A percentile compares a stretch with the other conserved stretches of the same genome.
phyloP scores from a whole-genome alignment of 2,888 invertebrate species.

The Pycnomerus fuliginosus region DNA sequence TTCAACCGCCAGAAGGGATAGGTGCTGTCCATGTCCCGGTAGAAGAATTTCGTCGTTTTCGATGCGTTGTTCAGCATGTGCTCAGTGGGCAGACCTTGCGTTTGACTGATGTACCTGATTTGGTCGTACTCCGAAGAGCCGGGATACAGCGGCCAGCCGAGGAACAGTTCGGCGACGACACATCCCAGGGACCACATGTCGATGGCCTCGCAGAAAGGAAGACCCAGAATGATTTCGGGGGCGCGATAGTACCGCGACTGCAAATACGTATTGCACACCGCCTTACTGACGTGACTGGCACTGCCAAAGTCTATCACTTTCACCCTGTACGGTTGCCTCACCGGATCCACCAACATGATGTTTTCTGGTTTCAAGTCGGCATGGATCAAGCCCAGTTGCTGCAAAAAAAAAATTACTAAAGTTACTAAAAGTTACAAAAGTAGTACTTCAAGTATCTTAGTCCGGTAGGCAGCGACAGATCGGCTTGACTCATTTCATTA shows the following conservation, averaged over 20 bases:
- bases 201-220: constrained; percentile 99
- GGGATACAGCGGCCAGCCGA: constrained; percentile 99
- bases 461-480: too few species aligned
- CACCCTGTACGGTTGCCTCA: constrained; percentile 95
- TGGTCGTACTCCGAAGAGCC: constrained; percentile 99
- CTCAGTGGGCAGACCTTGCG: constrained; percentile 90
- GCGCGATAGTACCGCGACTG: constrained; percentile 99
- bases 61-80: constrained; percentile 97
- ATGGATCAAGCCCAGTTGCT: constrained; percentile 98
- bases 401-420: constrained; percentile 43
- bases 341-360: constrained; percentile 99
- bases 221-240: constrained; percentile 94
- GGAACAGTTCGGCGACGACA: constrained; percentile 97
- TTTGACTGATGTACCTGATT: constrained; percentile 76
- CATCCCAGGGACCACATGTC: constrained; percentile 99
- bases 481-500: too few species aligned
- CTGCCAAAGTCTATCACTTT: constrained; percentile 99
- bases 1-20: constrained; percentile 85
- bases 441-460: too few species aligned
- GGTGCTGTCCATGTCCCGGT: constrained; percentile 89
- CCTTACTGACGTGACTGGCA: constrained; percentile 98
- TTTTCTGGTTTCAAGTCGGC: constrained; percentile 99
- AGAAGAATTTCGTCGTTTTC: constrained; percentile 98
- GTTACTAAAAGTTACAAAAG: too few species aligned
- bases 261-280: constrained; percentile 98